These are phyloP conservation scores for Paradoxurus hermaphroditus DNA, from an alignment of 2,113 vertebrate genomes.

Conservation along the genomic window DNA sequence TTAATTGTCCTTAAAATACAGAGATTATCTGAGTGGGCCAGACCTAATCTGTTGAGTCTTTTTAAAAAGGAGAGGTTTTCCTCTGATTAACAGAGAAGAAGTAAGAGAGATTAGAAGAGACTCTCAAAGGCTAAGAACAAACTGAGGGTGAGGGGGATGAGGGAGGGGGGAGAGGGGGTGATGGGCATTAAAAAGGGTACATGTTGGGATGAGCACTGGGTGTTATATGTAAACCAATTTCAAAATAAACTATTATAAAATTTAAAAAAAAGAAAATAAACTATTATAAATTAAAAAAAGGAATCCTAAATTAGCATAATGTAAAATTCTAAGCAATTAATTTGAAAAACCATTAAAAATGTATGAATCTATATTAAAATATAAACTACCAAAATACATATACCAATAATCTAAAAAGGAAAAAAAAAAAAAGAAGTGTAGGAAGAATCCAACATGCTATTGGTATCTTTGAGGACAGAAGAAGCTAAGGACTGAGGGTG, in stretches of 20 bases:
- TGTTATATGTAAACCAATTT: too few species aligned
- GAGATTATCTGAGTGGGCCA: not conserved
- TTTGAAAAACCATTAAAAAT: not conserved
- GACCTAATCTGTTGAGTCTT: not conserved
- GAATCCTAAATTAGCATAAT: not conserved
- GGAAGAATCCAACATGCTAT: not conserved
- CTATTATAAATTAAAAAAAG: too few species aligned
- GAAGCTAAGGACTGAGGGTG: not conserved
- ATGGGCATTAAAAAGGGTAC: too few species aligned
- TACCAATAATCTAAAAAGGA: not conserved
- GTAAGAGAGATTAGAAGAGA: not conserved
- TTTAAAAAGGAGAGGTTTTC: not conserved
- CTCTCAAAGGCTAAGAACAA: too few species aligned
- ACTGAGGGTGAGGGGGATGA: too few species aligned
- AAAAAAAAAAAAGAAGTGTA: not conserved
- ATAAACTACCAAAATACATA: not conserved
- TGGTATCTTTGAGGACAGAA: not conserved
- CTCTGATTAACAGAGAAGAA: not conserved
- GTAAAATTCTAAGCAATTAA: not conserved
- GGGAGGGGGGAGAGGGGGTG: too few species aligned
- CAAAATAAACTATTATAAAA: too few species aligned
- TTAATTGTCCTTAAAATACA: not conserved
- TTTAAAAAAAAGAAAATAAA: too few species aligned
- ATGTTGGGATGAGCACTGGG: too few species aligned
- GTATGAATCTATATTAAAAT: not conserved